Evolutionary conservation across 2,888 invertebrate genomes (phyloP).

Genomic region (Coleophora deauratella): DNA sequence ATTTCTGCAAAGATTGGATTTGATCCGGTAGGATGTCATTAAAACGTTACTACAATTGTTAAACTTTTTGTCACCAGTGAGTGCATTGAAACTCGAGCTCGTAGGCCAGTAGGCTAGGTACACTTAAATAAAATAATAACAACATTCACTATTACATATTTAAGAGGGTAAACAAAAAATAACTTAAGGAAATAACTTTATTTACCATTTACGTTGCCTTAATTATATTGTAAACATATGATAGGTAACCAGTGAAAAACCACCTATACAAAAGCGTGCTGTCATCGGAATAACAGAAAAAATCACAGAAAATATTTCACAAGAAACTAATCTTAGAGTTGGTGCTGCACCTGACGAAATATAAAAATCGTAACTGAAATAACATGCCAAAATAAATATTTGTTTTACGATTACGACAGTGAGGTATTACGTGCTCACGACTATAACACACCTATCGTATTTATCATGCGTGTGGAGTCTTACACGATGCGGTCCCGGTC

Average conservation of each 20-base stretch:
- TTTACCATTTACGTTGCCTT: too few species aligned
- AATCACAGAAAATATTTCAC: too few species aligned
- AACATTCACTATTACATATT: background rate
- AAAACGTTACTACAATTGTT: too few species aligned
- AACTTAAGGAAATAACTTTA: too few species aligned
- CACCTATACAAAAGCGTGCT: slow-evolving; percentile 5
- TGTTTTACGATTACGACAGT: background rate
- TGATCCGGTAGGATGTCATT: too few species aligned
- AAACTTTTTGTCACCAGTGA: too few species aligned
- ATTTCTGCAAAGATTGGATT: too few species aligned
- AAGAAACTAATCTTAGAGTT: too few species aligned
- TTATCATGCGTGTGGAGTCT: slow-evolving; percentile 56
- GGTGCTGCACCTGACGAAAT: slow-evolving; percentile 1
- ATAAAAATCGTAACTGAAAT: background rate
- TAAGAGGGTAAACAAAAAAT: background rate
- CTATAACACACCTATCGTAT: slow-evolving; percentile 57
- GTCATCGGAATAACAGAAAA: slow-evolving; percentile 6
- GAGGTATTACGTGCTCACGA: slow-evolving; percentile 27
- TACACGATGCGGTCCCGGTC: slow-evolving; percentile 32
- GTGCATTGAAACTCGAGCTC: too few species aligned
- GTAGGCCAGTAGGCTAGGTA: too few species aligned
- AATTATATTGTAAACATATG: background rate
- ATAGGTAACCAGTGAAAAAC: slow-evolving; percentile 1
- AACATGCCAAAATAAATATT: slow-evolving; percentile 1
- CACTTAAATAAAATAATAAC: background rate